Evolutionary conservation across 2,113 vertebrate genomes (phyloP).

Genomic region (Pantherophis guttatus): DNA sequence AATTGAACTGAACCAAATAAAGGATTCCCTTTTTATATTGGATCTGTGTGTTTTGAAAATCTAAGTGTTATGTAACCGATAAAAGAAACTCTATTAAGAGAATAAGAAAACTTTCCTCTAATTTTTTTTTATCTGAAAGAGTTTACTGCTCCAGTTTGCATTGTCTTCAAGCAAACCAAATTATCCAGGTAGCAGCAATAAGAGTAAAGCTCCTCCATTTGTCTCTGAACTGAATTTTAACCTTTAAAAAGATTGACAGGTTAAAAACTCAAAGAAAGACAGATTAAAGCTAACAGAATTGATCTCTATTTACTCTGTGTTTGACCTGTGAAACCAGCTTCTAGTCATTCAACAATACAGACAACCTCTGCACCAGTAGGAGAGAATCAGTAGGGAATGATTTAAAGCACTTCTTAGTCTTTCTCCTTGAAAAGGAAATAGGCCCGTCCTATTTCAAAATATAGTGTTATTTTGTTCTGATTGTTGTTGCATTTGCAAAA

Average conservation of each 20-base stretch:
- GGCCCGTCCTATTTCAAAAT: neutral
- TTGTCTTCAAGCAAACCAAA: neutral
- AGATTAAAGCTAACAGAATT: slow-evolving; percentile 14
- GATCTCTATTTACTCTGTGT: neutral
- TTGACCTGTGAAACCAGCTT: slow-evolving; percentile 1
- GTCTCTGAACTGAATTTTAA: neutral
- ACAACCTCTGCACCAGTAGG: no score
- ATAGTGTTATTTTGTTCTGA: neutral
- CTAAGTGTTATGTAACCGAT: neutral
- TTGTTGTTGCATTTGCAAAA: neutral
- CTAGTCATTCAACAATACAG: neutral
- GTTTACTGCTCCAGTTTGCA: neutral
- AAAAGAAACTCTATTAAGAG: neutral
- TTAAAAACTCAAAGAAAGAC: neutral
- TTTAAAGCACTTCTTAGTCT: neutral
- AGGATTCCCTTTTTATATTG: neutral
- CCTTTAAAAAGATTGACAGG: neutral
- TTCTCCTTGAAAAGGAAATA: neutral
- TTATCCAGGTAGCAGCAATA: neutral
- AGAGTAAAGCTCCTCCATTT: neutral
- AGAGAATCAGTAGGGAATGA: neutral
- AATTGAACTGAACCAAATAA: neutral
- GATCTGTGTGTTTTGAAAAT: neutral
- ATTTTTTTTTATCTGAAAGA: neutral
- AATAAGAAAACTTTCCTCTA: neutral